Percentiles rank a stretch among this genome's conserved stretches.
These are phyloP conservation scores for Cataglyphis livida DNA, from an alignment of 2,888 invertebrate species.

Conservation along the genomic window DNA sequence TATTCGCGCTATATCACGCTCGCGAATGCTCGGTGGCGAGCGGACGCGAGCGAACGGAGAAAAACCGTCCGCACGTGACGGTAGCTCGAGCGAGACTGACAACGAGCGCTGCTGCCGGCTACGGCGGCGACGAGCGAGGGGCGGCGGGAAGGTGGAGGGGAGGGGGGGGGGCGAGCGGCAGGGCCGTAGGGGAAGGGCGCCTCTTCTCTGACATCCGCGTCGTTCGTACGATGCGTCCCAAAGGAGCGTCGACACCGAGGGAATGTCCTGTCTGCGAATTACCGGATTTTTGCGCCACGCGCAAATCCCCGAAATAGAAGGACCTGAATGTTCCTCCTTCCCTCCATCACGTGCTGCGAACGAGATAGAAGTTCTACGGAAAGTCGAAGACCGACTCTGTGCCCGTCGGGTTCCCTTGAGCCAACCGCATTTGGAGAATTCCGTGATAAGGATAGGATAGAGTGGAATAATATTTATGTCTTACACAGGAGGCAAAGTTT, in stretches of 20 bases:
- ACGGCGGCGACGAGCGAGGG: constrained; percentile 52
- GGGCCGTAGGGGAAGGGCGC: constrained; percentile 70
- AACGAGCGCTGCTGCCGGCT: constrained; percentile 57
- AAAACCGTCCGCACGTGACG: constrained; percentile 47
- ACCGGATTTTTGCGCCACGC: constrained; percentile 50
- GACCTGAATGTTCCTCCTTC: background rate
- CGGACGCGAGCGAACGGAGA: background rate
- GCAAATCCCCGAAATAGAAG: background rate
- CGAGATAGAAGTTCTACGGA: constrained; percentile 2
- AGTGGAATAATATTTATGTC: background rate
- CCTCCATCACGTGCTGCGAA: background rate
- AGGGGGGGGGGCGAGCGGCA: constrained; percentile 67
- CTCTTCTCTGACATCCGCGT: background rate
- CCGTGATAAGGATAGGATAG: background rate
- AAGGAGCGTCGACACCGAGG: constrained; percentile 63
- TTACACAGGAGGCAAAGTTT: background rate
- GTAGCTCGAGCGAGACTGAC: constrained; percentile 75
- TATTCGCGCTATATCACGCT: background rate
- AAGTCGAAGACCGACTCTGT: background rate
- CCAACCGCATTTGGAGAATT: background rate
- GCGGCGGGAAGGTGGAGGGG: constrained; percentile 51
- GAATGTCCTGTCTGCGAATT: constrained; percentile 48
- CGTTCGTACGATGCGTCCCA: constrained; percentile 42
- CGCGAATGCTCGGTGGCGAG: background rate
- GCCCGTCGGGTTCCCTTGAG: background rate